Evolutionary conservation across 2,113 vertebrate genomes (phyloP).

Genomic region (Epinephelus cyanopodus): DNA sequence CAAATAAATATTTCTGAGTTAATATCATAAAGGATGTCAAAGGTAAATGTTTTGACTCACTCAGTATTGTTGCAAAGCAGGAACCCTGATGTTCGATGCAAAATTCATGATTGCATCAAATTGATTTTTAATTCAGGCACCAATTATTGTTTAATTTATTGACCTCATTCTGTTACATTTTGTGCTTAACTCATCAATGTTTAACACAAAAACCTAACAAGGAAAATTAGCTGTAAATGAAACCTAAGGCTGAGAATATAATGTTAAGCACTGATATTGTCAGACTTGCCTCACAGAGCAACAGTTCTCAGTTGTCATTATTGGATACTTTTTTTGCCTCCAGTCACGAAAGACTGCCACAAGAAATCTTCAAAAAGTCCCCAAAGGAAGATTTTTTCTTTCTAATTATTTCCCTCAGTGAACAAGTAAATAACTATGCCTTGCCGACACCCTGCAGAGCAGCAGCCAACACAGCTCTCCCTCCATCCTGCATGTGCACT

Average conservation of each 20-base stretch:
- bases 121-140: background rate
- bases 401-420: conserved; percentile 52
- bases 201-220: background rate
- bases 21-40: background rate
- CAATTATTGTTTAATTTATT: background rate
- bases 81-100: background rate
- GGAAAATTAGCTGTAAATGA: background rate
- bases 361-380: conserved; percentile 2
- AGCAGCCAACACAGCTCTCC: conserved; percentile 4
- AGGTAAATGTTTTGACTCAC: background rate
- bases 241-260: background rate
- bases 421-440: conserved; percentile 49
- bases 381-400: background rate
- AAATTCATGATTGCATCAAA: background rate
- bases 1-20: background rate
- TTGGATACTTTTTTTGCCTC: background rate
- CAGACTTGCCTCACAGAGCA: background rate
- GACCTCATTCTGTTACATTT: background rate
- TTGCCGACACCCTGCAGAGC: conserved; percentile 13
- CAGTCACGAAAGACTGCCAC: background rate
- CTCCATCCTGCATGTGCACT: conserved; percentile 10
- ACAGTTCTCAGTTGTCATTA: background rate
- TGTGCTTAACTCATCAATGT: background rate
- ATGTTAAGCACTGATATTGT: background rate
- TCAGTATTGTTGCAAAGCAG: background rate